phyloP scores from a whole-genome alignment of 2,888 invertebrate species.

The Cataglyphis rosenhaueri region DNA sequence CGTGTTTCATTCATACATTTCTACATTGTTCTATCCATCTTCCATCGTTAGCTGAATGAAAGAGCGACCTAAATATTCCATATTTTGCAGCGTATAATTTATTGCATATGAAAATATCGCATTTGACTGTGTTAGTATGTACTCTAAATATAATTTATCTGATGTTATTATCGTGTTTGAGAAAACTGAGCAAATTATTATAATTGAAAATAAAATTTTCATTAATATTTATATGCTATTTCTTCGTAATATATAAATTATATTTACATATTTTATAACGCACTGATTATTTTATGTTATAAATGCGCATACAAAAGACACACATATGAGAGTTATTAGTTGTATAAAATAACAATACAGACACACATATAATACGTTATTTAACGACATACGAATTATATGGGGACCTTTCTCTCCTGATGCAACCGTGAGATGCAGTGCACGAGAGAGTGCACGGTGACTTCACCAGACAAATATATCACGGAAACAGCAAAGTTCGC shows the following conservation, averaged over 20 bases:
- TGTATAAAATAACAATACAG: background rate
- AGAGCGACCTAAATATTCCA: slow-evolving; percentile 7
- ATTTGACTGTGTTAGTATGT: background rate
- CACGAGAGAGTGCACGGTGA: background rate
- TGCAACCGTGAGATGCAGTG: background rate
- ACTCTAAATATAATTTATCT: background rate
- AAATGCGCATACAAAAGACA: background rate
- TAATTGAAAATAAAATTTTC: background rate
- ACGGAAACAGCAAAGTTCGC: slow-evolving; percentile 9
- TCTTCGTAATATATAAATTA: background rate
- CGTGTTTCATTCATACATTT: slow-evolving; percentile 24
- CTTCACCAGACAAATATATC: background rate
- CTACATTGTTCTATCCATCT: background rate
- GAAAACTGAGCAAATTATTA: background rate
- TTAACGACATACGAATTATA: background rate
- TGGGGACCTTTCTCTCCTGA: background rate
- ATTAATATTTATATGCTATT: background rate
- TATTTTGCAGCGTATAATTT: slow-evolving; percentile 26
- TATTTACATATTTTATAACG: background rate
- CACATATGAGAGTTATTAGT: background rate
- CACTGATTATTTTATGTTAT: background rate
- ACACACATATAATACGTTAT: background rate
- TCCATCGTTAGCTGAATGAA: background rate
- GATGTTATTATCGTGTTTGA: background rate
- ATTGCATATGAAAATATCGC: background rate